Base-by-base conservation (phyloP, 2,888 invertebrate species). In the Reticulitermes lucifugus region DNA sequence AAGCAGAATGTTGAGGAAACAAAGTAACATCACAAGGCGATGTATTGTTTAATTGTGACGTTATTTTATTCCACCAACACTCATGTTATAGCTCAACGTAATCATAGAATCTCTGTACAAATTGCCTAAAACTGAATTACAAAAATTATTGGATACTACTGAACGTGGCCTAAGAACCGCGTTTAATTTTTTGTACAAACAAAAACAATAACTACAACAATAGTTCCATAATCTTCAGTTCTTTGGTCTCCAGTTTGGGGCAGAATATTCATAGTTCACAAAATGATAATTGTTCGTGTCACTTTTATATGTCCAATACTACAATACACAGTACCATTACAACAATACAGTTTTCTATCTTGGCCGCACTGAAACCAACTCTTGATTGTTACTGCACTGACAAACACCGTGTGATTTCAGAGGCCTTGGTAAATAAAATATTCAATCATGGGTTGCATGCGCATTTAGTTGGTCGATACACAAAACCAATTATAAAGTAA, bases 401-500 rank as follows among this genome's bases (percentile, higher is more conserved):
- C 73, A 75, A 46, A 84, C 71, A 79, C 35, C 65, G 41, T 25
- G 35, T 77, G 60, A 55, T 79, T 84, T 77, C 79, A 41, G 59
- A 46, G 60, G 84, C 60, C 65, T 84, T 84, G 84, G 41, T 83
- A 84, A 83, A 70, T 43, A 81, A 21, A 73, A 55, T 71, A 84
- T 83, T 83, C 60, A 83, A 75, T 83, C 82, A 84, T 84, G 86
- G 84, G 80, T 86, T 84, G 84, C 84, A 84, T 86, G 71, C 41
- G 35, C 70, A 86, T 86, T 86, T 86, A 84, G 86, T 86, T 86
- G 82, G 84, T 84, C 84, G 82, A 86, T 84, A 83, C 82, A 86
- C 79, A 84, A 83, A 86, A 86, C 79, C 82, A 84, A 79, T 60
- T 81, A 60, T 59, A 43, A 84, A 73, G 46, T 65, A 65, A n/a